phyloP scores from a whole-genome alignment of 2,797 vertebrate species.

The Semotilus atromaculatus region DNA sequence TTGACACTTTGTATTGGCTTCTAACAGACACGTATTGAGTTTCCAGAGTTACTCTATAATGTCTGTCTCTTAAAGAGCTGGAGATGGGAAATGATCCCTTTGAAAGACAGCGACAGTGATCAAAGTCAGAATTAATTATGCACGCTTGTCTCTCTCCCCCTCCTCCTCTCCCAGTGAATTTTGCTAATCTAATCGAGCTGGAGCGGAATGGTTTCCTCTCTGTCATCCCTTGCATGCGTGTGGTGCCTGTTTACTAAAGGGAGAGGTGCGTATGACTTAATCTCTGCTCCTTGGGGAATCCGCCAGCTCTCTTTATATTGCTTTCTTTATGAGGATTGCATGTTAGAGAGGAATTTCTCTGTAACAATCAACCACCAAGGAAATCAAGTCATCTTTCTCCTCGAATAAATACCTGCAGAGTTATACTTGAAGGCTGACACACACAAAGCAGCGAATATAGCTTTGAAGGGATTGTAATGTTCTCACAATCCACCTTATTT shows the following conservation, averaged over 20 bases:
- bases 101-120: slow-evolving; percentile 62
- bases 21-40: slow-evolving; percentile 14
- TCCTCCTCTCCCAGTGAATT: slow-evolving; percentile 57
- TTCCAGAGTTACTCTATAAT: slow-evolving; percentile 48
- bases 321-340: slow-evolving; percentile 49
- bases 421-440: slow-evolving; percentile 37
- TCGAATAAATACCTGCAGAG: slow-evolving; percentile 41
- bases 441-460: not conserved
- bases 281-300: slow-evolving; percentile 50
- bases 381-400: slow-evolving; percentile 38
- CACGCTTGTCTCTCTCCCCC: slow-evolving; percentile 55
- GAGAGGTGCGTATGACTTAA: slow-evolving; percentile 58
- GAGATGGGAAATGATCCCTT: slow-evolving; percentile 62
- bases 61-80: slow-evolving; percentile 56
- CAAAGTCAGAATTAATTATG: slow-evolving; percentile 68
- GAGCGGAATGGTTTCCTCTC: slow-evolving; percentile 57
- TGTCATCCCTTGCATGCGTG: slow-evolving; percentile 44
- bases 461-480: not conserved
- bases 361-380: slow-evolving; percentile 30
- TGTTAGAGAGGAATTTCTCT: slow-evolving; percentile 42
- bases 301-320: slow-evolving; percentile 53
- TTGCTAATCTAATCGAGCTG: slow-evolving; percentile 62
- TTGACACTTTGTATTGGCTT: slow-evolving; percentile 14
- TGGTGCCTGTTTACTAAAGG: slow-evolving; percentile 55
- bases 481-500: not conserved